Evolutionary conservation across 2,888 invertebrate genomes (phyloP), one percentile per base, ranked within the genome.

Genomic region (Troilus luridus): DNA sequence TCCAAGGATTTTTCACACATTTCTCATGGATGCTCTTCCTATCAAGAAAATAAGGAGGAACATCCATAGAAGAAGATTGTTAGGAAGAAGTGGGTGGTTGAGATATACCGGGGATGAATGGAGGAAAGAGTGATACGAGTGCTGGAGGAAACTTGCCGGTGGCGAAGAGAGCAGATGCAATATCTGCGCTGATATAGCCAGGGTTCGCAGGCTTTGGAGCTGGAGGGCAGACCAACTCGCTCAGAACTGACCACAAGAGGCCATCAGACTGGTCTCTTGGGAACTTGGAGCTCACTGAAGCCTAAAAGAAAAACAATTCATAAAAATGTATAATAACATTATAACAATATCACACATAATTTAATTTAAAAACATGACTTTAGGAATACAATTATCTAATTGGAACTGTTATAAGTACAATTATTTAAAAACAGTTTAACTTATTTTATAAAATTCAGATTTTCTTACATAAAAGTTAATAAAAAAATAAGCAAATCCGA

Each of bases 211-310:
- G 77, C 19, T 81, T 67, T 12, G 91, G 88, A 41, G 92, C 77
- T n/a, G 92, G 88, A 12, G 92, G 97, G 72, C 97, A 97, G 90
- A 97, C 94, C 93, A 97, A 96, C 92, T 97, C 97, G 90, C 96
- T 95, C 91, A 98, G 96, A 93, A 96, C 97, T 93, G 96, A 96
- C 98, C 98, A 98, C 72, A 98, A 94, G 9, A 96, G 95, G 8
- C 96, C 96, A 93, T 97, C 97, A 92, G 96, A 96, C 93, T 97
- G 96, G 93, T 97, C 97, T 62, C 97, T 95, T 0, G 98, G 98
- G 93, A 98, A 97, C 94, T 98, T 98, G 0, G 97, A 96, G 60
- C 96, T 96, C 88, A 98, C 94, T 0, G 97, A 97, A 92, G 96
- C 96, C 94, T 95, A 93, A 77, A 93, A 92, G 91, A 91, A 88